Conservation (phyloP, 1,140 invertebrate genomes). For the Samia ricini region DNA sequence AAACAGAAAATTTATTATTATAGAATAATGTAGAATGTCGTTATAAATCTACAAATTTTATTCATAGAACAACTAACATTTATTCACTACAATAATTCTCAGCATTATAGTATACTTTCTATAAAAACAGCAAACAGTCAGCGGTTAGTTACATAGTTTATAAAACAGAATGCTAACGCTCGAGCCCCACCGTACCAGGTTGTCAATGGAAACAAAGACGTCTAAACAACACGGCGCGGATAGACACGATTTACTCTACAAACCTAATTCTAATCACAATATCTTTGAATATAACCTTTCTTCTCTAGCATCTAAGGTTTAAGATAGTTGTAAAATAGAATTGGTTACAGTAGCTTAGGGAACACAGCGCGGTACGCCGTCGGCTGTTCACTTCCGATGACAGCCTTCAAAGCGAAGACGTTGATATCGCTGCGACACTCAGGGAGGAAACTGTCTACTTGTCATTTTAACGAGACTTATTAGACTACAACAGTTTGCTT, state of each 20-base stretch:
- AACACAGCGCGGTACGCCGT: slow-evolving; percentile 18
- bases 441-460: slow-evolving; percentile 22
- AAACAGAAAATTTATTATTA: no score
- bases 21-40: no score
- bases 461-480: slow-evolving; percentile 7
- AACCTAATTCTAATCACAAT: slow-evolving; percentile 3
- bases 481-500: slow-evolving; percentile 2
- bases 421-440: slow-evolving; percentile 27
- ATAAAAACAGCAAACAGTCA: neutral
- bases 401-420: slow-evolving; percentile 28
- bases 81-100: no score
- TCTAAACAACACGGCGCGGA: slow-evolving; percentile 26
- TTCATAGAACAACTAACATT: no score
- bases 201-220: slow-evolving; percentile 30
- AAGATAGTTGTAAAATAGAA: neutral
- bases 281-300: neutral
- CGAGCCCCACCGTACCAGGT: slow-evolving; percentile 6
- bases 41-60: no score
- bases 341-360: slow-evolving; percentile 9
- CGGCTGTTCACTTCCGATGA: slow-evolving; percentile 32
- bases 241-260: slow-evolving; percentile 25
- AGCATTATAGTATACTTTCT: neutral
- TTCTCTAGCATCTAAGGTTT: neutral
- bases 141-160: slow-evolving; percentile 2
- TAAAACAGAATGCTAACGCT: neutral